A percentile compares a stretch with the other conserved stretches of the same genome.
Evolutionary conservation across 2,113 vertebrate genomes (phyloP).

Genomic region (Atlantisia rogersi): DNA sequence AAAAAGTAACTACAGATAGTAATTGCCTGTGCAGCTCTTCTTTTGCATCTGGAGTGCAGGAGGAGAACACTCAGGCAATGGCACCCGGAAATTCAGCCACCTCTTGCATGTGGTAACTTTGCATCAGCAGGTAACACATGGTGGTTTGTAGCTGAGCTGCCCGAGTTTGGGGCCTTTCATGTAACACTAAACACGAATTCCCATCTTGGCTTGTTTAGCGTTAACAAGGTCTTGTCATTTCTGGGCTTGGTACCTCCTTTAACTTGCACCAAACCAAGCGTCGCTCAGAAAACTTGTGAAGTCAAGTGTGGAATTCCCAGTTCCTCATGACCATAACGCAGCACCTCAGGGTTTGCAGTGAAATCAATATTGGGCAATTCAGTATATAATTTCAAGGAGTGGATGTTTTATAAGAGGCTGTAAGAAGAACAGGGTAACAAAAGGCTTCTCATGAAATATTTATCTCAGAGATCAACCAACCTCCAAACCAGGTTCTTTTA

Average conservation of each 20-base stretch:
- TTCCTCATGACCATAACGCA: neutral
- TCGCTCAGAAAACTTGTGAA: neutral
- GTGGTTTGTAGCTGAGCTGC: neutral
- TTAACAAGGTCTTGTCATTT: neutral
- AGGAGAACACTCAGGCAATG: neutral
- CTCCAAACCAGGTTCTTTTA: neutral
- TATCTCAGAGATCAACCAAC: neutral
- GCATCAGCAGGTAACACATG: neutral
- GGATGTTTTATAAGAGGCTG: neutral
- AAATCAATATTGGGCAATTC: neutral
- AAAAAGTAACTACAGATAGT: neutral
- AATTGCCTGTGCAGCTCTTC: neutral
- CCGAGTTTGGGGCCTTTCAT: neutral
- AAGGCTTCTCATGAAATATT: neutral
- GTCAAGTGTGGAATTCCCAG: neutral
- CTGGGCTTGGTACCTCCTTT: neutral
- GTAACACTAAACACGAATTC: neutral
- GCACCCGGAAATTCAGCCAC: neutral
- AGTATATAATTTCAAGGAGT: neutral
- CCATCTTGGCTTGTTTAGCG: neutral
- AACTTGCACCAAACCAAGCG: neutral
- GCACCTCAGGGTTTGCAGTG: neutral
- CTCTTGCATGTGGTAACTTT: neutral
- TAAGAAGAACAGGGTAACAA: neutral
- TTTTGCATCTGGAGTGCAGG: no score